Evolutionary conservation across 2,888 invertebrate species (phyloP).

Genomic region (Pammene fasciana): DNA sequence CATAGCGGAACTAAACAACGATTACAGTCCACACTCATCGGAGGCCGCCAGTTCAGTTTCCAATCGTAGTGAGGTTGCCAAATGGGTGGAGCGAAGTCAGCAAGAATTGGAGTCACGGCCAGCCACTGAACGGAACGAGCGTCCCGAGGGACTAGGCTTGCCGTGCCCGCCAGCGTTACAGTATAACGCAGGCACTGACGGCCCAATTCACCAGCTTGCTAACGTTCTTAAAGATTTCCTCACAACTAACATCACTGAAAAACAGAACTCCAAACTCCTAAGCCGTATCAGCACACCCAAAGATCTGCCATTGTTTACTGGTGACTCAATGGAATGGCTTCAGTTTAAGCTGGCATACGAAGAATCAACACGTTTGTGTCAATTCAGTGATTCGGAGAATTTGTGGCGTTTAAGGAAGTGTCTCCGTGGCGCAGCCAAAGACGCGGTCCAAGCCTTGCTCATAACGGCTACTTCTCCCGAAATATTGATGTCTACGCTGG

Average conservation of each 20-base stretch:
- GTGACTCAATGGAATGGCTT: too few relatives aligned
- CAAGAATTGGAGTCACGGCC: constrained; percentile 1
- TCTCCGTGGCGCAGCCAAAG: constrained; percentile 46
- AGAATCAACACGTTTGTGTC: constrained; percentile 46
- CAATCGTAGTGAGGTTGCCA: background rate
- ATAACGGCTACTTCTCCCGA: constrained; percentile 44
- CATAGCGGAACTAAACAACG: background rate
- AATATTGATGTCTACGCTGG: constrained; percentile 43
- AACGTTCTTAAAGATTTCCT: constrained; percentile 34
- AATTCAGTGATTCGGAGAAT: constrained; percentile 46
- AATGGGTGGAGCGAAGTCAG: constrained; percentile 4
- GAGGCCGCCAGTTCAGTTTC: background rate
- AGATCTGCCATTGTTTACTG: constrained; percentile 13
- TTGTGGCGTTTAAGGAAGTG: constrained; percentile 47
- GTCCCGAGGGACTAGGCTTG: constrained; percentile 6
- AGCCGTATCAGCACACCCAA: constrained; percentile 20
- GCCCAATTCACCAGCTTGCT: too few relatives aligned
- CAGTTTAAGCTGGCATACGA: constrained; percentile 45
- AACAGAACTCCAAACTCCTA: constrained; percentile 22
- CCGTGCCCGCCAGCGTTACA: constrained; percentile 35
- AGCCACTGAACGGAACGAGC: background rate
- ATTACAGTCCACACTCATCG: background rate
- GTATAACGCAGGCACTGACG: too few relatives aligned
- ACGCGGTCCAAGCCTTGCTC: constrained; percentile 45
- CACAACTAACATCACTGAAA: constrained; percentile 9